A percentile compares a stretch with the other conserved stretches of the same genome.
phyloP scores from a whole-genome alignment of 2,888 invertebrate genomes.

The Helobdella robusta region DNA sequence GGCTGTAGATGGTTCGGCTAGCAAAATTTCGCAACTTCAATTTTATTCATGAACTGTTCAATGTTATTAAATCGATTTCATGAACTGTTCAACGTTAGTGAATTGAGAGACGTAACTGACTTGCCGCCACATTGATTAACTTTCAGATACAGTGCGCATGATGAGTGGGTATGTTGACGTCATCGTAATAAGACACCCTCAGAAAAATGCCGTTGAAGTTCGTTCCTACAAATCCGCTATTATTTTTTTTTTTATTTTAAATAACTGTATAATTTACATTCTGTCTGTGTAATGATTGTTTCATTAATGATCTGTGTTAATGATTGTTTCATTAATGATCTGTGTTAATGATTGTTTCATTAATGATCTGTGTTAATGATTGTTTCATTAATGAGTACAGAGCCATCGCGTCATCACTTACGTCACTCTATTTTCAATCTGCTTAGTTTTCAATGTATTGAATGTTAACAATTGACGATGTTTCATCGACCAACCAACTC shows the following conservation, averaged over 20 bases:
- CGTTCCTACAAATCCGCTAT: slow-evolving; percentile 24
- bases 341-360: not conserved
- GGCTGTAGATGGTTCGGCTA: too few species aligned
- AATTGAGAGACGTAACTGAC: too few species aligned
- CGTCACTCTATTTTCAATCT: not conserved
- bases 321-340: not conserved
- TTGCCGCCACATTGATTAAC: too few species aligned
- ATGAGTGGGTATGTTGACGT: slow-evolving; percentile 69
- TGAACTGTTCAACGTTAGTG: too few species aligned
- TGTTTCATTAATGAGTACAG: not conserved
- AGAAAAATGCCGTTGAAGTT: slow-evolving; percentile 71
- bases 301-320: not conserved
- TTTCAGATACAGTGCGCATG: slow-evolving; percentile 50
- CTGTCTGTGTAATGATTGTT: not conserved
- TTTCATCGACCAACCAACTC: too few species aligned
- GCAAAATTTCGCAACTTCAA: too few species aligned
- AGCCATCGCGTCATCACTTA: not conserved
- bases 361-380: not conserved
- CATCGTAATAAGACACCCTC: slow-evolving; percentile 84
- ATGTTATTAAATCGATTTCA: too few species aligned
- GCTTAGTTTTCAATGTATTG: not conserved
- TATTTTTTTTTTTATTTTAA: not conserved
- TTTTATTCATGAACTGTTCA: too few species aligned
- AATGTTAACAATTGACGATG: too few species aligned
- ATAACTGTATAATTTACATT: too few species aligned